Base-by-base conservation (phyloP, 2,888 invertebrate species). In the Adelphocoris suturalis region DNA sequence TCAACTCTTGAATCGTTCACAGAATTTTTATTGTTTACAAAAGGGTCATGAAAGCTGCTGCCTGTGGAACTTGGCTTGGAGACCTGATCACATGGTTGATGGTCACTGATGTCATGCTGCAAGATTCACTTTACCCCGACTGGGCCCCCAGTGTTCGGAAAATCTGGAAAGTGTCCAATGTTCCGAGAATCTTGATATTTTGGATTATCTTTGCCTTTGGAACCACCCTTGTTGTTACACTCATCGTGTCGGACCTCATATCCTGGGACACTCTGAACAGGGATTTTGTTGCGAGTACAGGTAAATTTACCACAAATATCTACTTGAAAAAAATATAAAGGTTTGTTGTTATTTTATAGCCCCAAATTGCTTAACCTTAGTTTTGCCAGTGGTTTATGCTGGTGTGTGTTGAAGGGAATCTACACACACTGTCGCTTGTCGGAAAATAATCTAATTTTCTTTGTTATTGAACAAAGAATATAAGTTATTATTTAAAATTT, bases 81-180 rank as follows among this genome's bases (percentile, higher is more conserved):
- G 94, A 94, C 91, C 93, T 94, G 91, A 93, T 94, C 92, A 94
- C 94, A 1, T 94, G 94, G 37, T 93, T 94, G 92, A 94, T 94
- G 94, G 94, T 94, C 46, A 94, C 94, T 75, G 94, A 94, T 92
- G 94, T 94, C 92, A 94, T 94, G 94, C 93, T 94, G 9, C 94
- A 94, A 92, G 94, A 94, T 92, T 94, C 93, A 91, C 92, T 94
- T 23, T 94, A 94, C 91, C 94, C 94, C 0, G 92, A 93, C 81
- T 94, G 94, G 94, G 94, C 94, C 0, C 92, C 92, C 47, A 19
- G 82, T 16, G 91, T 92, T 80, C 89, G 93, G 19, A 84, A 90
- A 28, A 80, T 93, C 23, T 94, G 94, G 94, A 93, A 94, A 92
- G 92, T 93, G 80, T 93, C 93, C 55, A 93, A 93, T 48, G 92